Conservation (phyloP, 2,113 vertebrate genomes). For the Planiliza haematocheilus region DNA sequence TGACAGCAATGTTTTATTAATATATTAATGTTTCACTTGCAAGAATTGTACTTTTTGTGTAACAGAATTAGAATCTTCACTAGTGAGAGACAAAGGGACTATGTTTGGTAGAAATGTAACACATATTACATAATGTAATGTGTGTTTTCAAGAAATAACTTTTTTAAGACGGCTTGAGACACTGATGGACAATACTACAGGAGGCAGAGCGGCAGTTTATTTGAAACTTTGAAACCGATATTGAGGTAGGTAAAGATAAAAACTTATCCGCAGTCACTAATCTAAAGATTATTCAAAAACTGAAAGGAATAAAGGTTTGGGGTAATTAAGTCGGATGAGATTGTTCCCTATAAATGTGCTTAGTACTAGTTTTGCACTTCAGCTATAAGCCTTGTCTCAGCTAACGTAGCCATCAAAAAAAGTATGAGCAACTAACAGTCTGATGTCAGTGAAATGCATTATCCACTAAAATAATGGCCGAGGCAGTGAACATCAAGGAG, state of each 20-base stretch:
- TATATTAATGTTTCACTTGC: neutral
- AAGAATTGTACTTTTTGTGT: too few relatives aligned
- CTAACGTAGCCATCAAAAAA: neutral
- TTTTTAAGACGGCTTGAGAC: slow-evolving; percentile 36
- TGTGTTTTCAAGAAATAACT: neutral
- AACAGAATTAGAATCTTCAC: neutral
- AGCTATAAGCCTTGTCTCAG: neutral
- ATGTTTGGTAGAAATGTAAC: neutral
- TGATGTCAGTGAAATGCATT: neutral
- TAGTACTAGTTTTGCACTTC: neutral
- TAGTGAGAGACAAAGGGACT: neutral
- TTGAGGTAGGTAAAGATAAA: neutral
- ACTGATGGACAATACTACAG: slow-evolving; percentile 52
- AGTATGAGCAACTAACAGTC: neutral
- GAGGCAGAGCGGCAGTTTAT: slow-evolving; percentile 30
- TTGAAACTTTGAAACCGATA: slow-evolving; percentile 16
- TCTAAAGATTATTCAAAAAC: neutral
- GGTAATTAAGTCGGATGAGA: neutral
- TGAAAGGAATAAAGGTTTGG: neutral
- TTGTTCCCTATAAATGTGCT: neutral
- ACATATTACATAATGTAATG: neutral
- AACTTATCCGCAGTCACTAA: neutral
- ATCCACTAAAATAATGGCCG: neutral
- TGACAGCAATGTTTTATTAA: neutral
- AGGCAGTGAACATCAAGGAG: too few relatives aligned